These are phyloP conservation scores for Sycobia sp. DNA, from an alignment of 1,140 invertebrate genomes.

Conservation along the genomic window DNA sequence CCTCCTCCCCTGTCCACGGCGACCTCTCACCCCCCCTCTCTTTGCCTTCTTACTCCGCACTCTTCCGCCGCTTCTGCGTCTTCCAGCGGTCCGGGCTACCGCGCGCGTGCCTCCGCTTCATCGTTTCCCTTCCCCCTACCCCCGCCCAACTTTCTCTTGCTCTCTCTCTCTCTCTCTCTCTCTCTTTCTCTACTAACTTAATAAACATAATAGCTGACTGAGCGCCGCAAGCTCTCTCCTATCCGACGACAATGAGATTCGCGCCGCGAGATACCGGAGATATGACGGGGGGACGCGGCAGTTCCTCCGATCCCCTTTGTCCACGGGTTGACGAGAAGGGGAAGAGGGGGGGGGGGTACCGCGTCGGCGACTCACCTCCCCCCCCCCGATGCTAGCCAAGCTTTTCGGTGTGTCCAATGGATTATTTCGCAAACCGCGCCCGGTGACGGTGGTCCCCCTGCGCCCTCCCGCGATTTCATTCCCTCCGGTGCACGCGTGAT, in stretches of 20 bases:
- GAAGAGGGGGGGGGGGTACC: not conserved
- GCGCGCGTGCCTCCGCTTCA: conserved; percentile 9
- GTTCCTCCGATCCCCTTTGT: not conserved
- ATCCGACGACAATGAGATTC: conserved; percentile 58
- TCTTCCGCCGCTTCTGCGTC: conserved; percentile 5
- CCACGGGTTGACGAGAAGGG: not conserved
- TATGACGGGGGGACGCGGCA: conserved; percentile 44
- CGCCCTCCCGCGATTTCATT: not conserved
- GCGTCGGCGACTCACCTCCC: conserved; percentile 30
- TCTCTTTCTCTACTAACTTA: conserved; percentile 52
- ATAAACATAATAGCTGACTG: conserved; percentile 63
- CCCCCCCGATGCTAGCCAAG: conserved; percentile 40
- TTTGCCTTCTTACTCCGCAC: not conserved
- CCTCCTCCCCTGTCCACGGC: not conserved
- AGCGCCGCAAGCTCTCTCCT: conserved; percentile 46
- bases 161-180: too few relatives aligned
- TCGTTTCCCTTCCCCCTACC: too few relatives aligned
- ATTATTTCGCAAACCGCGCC: conserved; percentile 47
- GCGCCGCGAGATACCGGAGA: conserved; percentile 53
- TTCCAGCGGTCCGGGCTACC: too few relatives aligned
- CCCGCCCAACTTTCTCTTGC: too few relatives aligned
- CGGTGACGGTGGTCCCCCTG: not conserved
- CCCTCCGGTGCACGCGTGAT: too few relatives aligned
- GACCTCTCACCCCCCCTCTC: conserved; percentile 19
- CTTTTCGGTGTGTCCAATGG: conserved; percentile 53